Conservation (phyloP, 2,888 invertebrate species). For the Papilio demoleus region DNA sequence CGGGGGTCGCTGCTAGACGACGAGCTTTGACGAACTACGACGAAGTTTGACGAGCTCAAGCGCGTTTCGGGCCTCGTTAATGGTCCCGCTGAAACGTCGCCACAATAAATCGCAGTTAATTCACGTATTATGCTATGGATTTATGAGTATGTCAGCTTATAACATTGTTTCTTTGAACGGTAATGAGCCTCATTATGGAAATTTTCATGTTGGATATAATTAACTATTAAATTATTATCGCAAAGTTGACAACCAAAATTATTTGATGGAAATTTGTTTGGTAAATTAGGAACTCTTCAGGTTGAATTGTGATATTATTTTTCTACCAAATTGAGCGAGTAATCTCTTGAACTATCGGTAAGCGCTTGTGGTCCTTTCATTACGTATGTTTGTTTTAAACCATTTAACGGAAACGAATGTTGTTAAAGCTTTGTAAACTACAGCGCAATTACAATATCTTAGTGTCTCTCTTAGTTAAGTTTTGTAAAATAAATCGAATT, state of each 20-base stretch:
- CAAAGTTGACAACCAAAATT: background rate
- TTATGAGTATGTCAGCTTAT: conserved; percentile 55
- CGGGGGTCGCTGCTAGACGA: conserved; percentile 47
- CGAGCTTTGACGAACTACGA: conserved; percentile 49
- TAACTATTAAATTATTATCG: conserved; percentile 1
- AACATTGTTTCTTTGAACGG: conserved; percentile 27
- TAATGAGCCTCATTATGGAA: conserved; percentile 13
- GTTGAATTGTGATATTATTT: background rate
- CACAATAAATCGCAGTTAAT: conserved; percentile 76
- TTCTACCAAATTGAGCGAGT: no score
- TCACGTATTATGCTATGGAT: conserved; percentile 72
- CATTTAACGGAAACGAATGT: no score
- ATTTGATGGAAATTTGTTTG: background rate
- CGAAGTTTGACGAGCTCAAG: conserved; percentile 49
- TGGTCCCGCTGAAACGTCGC: conserved; percentile 64
- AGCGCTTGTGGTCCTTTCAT: no score
- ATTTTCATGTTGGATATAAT: background rate
- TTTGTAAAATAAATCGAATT: background rate
- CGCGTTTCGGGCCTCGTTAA: conserved; percentile 64
- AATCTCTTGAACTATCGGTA: no score
- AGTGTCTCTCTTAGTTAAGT: background rate
- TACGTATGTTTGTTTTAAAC: no score
- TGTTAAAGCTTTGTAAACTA: no score
- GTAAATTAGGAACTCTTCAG: background rate
- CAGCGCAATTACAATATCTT: no score